These are phyloP conservation scores for Cheiracanthium punctorium DNA, from an alignment of 2,888 invertebrate genomes.

Conservation along the genomic window DNA sequence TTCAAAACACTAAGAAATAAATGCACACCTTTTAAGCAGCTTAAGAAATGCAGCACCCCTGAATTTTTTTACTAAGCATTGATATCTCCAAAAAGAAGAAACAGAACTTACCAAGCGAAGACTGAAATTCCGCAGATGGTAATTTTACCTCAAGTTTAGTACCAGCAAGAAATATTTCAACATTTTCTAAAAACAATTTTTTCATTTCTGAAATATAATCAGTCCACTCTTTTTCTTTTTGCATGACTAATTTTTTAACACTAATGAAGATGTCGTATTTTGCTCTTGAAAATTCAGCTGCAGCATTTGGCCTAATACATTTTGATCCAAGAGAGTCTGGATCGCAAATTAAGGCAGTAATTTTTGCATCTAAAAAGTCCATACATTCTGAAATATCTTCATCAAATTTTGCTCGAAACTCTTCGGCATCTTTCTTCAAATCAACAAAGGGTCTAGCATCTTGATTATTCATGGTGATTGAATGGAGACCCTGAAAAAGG, in stretches of 20 bases:
- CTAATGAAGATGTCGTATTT: slow-evolving; percentile 23
- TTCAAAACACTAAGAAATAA: too few species aligned
- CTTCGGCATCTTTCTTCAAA: slow-evolving; percentile 19
- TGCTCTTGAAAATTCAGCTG: slow-evolving; percentile 40
- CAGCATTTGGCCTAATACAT: slow-evolving; percentile 4
- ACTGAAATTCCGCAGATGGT: background rate
- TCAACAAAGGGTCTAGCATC: slow-evolving; percentile 39
- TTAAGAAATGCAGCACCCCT: too few species aligned
- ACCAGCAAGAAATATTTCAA: slow-evolving; percentile 43
- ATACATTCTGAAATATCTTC: background rate
- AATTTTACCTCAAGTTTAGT: slow-evolving; percentile 43
- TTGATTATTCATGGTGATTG: too few species aligned
- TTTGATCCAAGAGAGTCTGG: slow-evolving; percentile 20
- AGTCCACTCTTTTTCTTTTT: slow-evolving; percentile 11
- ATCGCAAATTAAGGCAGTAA: slow-evolving; percentile 23
- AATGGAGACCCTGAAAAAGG: too few species aligned
- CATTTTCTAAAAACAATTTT: slow-evolving; percentile 32
- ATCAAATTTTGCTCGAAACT: slow-evolving; percentile 36
- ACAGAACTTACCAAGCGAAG: background rate
- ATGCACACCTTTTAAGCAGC: too few species aligned
- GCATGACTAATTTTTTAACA: slow-evolving; percentile 7
- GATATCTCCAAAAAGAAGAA: too few species aligned
- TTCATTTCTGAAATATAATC: slow-evolving; percentile 21
- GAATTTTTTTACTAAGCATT: too few species aligned
- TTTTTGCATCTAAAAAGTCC: slow-evolving; percentile 8